Percentiles rank a stretch among this genome's conserved stretches.
These are phyloP conservation scores for Pinna nobilis DNA, from an alignment of 1,140 invertebrate genomes.

Conservation along the genomic window DNA sequence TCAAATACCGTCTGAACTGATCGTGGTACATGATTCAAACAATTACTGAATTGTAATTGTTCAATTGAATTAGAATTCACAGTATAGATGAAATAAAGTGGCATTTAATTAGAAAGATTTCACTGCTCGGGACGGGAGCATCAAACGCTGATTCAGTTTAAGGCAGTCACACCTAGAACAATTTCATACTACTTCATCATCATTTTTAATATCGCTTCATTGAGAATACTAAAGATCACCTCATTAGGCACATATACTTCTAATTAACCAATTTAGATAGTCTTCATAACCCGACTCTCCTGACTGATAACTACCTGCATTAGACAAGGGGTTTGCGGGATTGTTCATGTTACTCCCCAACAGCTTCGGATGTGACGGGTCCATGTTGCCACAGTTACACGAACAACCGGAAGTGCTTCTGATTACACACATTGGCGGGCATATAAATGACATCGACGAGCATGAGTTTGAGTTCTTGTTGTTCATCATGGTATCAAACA, in stretches of 20 bases:
- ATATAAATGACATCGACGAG: slow-evolving; percentile 9
- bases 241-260: neutral
- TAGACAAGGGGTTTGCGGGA: neutral
- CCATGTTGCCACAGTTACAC: slow-evolving; percentile 29
- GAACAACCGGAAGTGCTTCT: slow-evolving; percentile 13
- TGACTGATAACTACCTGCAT: neutral
- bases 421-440: slow-evolving; percentile 24
- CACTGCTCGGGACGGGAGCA: too few species aligned
- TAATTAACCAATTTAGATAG: neutral
- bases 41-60: too few species aligned
- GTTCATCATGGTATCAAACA: too few species aligned
- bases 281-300: neutral
- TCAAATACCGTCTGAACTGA: too few species aligned
- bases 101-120: too few species aligned
- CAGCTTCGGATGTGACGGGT: slow-evolving; percentile 29
- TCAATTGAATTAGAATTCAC: too few species aligned
- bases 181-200: too few species aligned
- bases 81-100: too few species aligned
- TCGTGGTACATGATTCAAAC: too few species aligned
- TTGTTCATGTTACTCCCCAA: neutral
- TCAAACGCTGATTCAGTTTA: too few species aligned
- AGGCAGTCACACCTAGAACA: too few species aligned
- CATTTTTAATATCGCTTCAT: neutral
- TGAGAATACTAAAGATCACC: neutral
- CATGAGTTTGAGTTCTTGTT: slow-evolving; percentile 6